Conservation (phyloP, 2,888 invertebrate species). For the Tuta absoluta region DNA sequence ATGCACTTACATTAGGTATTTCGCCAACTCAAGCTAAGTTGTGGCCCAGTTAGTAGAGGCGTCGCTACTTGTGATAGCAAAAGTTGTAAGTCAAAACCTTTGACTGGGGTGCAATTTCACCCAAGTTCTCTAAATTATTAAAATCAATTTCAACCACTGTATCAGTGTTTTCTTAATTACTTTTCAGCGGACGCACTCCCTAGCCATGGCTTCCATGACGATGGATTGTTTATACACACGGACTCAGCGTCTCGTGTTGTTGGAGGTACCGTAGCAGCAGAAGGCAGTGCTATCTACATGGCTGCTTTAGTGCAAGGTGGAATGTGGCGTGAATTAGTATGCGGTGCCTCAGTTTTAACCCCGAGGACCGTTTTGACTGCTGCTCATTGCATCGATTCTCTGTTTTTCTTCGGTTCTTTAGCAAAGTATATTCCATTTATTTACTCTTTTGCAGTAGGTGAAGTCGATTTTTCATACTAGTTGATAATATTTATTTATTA, state of each 20-base stretch:
- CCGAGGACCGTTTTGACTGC: slow-evolving; percentile 57
- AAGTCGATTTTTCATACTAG: no score
- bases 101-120: no score
- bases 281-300: slow-evolving; percentile 58
- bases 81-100: no score
- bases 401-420: slow-evolving; percentile 39
- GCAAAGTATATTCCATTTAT: slow-evolving; percentile 37
- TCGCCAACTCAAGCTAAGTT: no score
- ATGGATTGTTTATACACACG: slow-evolving; percentile 53
- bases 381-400: slow-evolving; percentile 60
- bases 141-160: neutral
- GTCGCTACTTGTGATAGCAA: no score
- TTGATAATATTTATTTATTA: no score
- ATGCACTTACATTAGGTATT: no score
- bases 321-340: slow-evolving; percentile 48
- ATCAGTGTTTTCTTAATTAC: neutral
- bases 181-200: slow-evolving; percentile 54
- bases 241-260: slow-evolving; percentile 54
- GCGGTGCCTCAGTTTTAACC: slow-evolving; percentile 58
- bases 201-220: slow-evolving; percentile 40
- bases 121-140: no score
- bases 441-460: no score
- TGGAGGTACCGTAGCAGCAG: slow-evolving; percentile 51
- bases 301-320: slow-evolving; percentile 52
- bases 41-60: no score